Conservation (phyloP, 2,797 vertebrate species). For the Hydrophis major region DNA sequence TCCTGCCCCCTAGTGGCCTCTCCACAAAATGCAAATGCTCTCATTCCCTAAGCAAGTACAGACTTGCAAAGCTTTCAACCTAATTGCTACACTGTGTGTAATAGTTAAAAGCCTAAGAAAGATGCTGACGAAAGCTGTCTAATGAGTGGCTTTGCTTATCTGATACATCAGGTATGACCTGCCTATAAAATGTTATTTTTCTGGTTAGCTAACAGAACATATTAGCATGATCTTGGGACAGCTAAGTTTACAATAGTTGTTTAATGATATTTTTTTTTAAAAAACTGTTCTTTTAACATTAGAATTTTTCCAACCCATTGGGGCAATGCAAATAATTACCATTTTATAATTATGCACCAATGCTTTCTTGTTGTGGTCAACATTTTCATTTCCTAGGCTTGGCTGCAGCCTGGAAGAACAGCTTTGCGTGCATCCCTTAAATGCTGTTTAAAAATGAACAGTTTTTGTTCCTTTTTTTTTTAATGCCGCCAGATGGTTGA, state of each 20-base stretch:
- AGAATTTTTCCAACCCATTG: background rate
- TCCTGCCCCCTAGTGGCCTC: constrained; percentile 51
- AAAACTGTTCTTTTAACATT: fast-evolving
- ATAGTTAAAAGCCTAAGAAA: background rate
- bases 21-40: fast-evolving
- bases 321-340: background rate
- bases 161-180: background rate
- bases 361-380: background rate
- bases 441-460: background rate
- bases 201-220: background rate
- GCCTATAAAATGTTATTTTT: background rate
- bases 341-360: background rate
- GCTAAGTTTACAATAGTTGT: background rate
- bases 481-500: constrained; percentile 79
- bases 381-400: background rate
- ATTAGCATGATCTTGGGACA: background rate
- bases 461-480: background rate
- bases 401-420: background rate
- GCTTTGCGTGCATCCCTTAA: background rate
- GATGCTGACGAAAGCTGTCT: background rate
- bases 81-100: background rate
- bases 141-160: background rate
- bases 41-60: background rate
- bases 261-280: background rate
- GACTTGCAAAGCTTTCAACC: background rate